These are phyloP conservation scores for Alcedo quadribrachys DNA, from an alignment of 2,797 vertebrate genomes.

Conservation along the genomic window DNA sequence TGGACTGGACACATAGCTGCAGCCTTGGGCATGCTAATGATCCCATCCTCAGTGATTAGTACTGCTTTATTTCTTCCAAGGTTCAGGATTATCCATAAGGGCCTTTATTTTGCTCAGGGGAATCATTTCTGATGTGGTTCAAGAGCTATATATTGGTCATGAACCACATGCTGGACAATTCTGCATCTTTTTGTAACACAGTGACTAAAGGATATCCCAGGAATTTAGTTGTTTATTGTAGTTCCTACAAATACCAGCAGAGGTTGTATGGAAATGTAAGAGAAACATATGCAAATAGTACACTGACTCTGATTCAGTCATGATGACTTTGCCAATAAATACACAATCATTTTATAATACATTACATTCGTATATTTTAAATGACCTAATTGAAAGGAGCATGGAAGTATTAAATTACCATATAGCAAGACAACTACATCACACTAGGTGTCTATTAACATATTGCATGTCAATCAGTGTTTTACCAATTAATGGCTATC, in stretches of 20 bases:
- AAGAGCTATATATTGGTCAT: not conserved
- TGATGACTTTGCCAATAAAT: constrained; percentile 61
- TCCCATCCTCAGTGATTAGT: not conserved
- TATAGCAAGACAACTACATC: constrained; percentile 62
- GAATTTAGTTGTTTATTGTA: not conserved
- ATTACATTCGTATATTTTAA: constrained; percentile 72
- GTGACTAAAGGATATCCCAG: not conserved
- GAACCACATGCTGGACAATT: rapidly evolving
- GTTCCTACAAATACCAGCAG: constrained; percentile 47
- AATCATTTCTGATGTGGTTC: not conserved
- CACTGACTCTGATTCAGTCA: constrained; percentile 35
- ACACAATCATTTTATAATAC: constrained; percentile 62
- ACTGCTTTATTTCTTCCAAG: not conserved
- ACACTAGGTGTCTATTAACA: constrained; percentile 70
- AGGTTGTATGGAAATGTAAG: constrained; percentile 42
- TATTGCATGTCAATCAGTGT: constrained; percentile 76
- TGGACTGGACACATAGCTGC: not conserved
- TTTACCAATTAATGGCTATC: constrained; percentile 81
- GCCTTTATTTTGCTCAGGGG: not conserved
- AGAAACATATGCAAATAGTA: constrained; percentile 22
- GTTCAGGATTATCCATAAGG: not conserved
- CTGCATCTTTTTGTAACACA: rapidly evolving
- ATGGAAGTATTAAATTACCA: constrained; percentile 75
- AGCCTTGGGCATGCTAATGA: not conserved
- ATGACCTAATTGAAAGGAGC: constrained; percentile 59